Conservation (phyloP, 2,113 vertebrate species). For the Corythoichthys haematopterus region DNA sequence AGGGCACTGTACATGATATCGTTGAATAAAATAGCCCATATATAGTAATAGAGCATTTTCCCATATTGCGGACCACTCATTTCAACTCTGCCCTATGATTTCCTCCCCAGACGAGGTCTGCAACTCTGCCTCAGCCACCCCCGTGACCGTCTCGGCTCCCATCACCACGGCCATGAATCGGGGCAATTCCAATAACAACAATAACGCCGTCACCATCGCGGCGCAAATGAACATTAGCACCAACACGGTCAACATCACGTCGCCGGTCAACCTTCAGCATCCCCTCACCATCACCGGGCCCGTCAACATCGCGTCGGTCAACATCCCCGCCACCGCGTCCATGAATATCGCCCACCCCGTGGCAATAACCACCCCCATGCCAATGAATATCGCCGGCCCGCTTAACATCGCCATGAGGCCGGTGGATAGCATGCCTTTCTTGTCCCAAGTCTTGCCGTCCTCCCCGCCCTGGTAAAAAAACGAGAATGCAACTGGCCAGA, state of each 20-base stretch:
- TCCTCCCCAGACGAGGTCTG: slow-evolving; percentile 83
- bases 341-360: slow-evolving; percentile 97
- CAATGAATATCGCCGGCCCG: slow-evolving; percentile 91
- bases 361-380: slow-evolving; percentile 91
- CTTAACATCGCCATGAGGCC: slow-evolving; percentile 97
- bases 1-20: too few relatives aligned
- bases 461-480: slow-evolving; percentile 88
- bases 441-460: slow-evolving; percentile 95
- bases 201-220: slow-evolving; percentile 90
- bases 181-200: slow-evolving; percentile 55
- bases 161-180: slow-evolving; percentile 73
- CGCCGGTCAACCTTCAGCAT: slow-evolving; percentile 89
- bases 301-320: slow-evolving; percentile 94
- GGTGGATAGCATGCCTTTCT: slow-evolving; percentile 97
- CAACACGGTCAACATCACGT: slow-evolving; percentile 95
- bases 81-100: neutral
- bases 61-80: neutral
- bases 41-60: too few relatives aligned
- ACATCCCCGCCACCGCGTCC: slow-evolving; percentile 80
- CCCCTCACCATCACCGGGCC: slow-evolving; percentile 94
- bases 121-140: slow-evolving; percentile 84
- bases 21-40: too few relatives aligned
- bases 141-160: slow-evolving; percentile 67
- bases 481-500: neutral
- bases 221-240: slow-evolving; percentile 97